Conservation (phyloP, 2,888 invertebrate genomes). For the Cryptops parisi region DNA sequence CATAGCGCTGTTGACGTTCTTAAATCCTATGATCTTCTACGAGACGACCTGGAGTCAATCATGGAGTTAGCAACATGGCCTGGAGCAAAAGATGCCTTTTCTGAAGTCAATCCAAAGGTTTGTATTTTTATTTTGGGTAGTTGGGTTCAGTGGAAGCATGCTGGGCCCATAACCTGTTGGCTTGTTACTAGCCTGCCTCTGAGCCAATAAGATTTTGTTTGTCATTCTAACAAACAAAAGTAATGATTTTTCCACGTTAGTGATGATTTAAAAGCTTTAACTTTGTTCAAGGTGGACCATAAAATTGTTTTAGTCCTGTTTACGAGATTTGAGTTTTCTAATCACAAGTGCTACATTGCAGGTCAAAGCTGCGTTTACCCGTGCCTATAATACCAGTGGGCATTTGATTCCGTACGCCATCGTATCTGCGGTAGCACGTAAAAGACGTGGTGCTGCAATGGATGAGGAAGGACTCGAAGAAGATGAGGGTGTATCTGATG, state of each 20-base stretch:
- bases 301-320: too few species aligned
- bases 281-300: too few species aligned
- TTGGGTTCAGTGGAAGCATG: too few species aligned
- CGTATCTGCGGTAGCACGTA: constrained; percentile 44
- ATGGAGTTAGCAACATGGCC: constrained; percentile 77
- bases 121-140: constrained; percentile 6
- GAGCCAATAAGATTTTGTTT: too few species aligned
- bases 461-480: constrained; percentile 25
- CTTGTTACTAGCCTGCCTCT: too few species aligned
- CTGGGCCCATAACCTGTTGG: too few species aligned
- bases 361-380: constrained; percentile 88
- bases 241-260: too few species aligned
- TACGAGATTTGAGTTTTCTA: constrained; percentile 1
- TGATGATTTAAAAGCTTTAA: too few species aligned
- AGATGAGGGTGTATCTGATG: constrained; percentile 13
- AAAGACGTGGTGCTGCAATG: constrained; percentile 30
- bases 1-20: constrained; percentile 51
- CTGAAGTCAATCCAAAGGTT: constrained; percentile 53
- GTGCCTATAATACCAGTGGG: constrained; percentile 75
- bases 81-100: constrained; percentile 56
- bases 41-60: constrained; percentile 84
- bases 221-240: too few species aligned
- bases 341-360: constrained; percentile 27
- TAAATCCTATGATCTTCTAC: constrained; percentile 66
- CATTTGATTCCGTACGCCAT: constrained; percentile 62